Evolutionary conservation across 2,113 vertebrate genomes (phyloP).

Genomic region (Piaya cayana): DNA sequence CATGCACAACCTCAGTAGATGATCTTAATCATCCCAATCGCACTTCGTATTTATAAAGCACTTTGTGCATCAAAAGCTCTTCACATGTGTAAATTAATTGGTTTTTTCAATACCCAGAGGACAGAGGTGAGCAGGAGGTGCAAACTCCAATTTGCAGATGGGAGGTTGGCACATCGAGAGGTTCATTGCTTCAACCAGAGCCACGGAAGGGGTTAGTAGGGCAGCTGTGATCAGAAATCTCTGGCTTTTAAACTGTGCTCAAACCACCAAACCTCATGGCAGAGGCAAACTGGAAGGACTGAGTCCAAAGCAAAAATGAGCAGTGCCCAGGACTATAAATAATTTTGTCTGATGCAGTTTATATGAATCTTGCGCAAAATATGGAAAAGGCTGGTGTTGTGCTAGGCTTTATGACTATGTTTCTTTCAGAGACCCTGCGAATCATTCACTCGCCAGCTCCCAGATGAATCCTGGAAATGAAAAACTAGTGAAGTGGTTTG

Average conservation of each 20-base stretch:
- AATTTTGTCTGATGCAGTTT: background rate
- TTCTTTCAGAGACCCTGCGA: background rate
- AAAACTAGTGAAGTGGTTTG: background rate
- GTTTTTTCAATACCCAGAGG: background rate
- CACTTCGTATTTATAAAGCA: background rate
- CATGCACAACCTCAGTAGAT: background rate
- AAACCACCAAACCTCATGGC: background rate
- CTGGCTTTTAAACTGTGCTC: background rate
- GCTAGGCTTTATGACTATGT: background rate
- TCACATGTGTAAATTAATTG: background rate
- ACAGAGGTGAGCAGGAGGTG: background rate
- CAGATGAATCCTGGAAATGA: background rate
- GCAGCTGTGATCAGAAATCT: background rate
- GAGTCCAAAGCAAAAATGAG: slow-evolving; percentile 5
- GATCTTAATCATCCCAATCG: background rate
- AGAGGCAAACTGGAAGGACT: background rate
- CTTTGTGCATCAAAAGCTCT: background rate
- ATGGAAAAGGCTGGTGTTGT: background rate
- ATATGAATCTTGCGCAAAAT: background rate
- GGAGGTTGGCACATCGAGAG: background rate
- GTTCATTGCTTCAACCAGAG: rapidly evolving
- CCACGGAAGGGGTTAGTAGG: background rate
- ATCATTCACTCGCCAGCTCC: background rate
- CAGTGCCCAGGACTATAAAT: slow-evolving; percentile 29
- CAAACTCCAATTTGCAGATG: background rate